phyloP scores from a whole-genome alignment of 2,113 vertebrate genomes.

The Girardinichthys multiradiatus region DNA sequence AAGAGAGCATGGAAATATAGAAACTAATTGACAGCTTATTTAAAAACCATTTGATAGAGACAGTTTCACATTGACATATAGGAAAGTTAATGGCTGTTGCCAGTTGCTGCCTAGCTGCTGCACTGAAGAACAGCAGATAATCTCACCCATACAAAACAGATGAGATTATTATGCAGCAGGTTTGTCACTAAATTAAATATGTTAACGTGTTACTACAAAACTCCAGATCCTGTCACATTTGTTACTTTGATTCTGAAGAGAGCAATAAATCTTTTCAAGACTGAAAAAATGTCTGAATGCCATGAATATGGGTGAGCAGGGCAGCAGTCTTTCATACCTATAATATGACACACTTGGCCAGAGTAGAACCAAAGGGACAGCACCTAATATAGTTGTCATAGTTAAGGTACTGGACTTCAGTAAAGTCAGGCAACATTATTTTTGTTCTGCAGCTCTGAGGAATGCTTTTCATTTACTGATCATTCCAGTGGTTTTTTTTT shows the following conservation, averaged over 20 bases:
- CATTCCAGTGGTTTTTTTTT: no score
- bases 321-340: not conserved
- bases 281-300: not conserved
- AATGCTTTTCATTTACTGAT: no score
- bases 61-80: not conserved
- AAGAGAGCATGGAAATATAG: not conserved
- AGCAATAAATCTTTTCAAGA: not conserved
- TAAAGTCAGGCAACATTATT: not conserved
- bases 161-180: not conserved
- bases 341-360: not conserved
- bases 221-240: no score
- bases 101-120: not conserved
- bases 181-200: no score
- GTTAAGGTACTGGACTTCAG: no score
- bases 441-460: not conserved
- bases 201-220: no score
- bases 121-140: not conserved
- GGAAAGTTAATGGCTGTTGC: not conserved
- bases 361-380: not conserved
- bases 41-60: not conserved
- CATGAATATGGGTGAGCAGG: no score
- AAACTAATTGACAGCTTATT: not conserved
- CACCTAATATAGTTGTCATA: no score
- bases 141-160: not conserved
- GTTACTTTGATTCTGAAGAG: no score